These are phyloP conservation scores for Pseudolaguvia tuberculata DNA, from an alignment of 2,113 vertebrate genomes.

Conservation along the genomic window DNA sequence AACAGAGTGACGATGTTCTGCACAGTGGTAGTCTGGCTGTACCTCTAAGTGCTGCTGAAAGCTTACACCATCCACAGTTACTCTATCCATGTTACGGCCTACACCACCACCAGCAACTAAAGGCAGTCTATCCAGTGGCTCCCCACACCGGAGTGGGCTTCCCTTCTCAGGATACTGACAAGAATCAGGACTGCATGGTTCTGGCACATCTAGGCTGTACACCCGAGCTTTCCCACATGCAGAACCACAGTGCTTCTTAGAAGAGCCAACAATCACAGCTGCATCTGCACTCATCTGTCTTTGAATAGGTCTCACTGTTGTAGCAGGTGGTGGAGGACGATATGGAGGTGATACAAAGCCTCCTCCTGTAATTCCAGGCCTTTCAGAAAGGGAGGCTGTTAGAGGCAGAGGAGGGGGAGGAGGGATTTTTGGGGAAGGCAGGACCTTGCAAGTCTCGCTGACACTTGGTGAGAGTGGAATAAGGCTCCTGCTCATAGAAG, in stretches of 20 bases:
- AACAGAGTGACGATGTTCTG: slow-evolving; percentile 97
- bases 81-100: slow-evolving; percentile 54
- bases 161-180: slow-evolving; percentile 90
- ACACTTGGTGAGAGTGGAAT: slow-evolving; percentile 66
- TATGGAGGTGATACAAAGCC: slow-evolving; percentile 88
- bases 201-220: slow-evolving; percentile 92
- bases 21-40: slow-evolving; percentile 94
- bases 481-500: slow-evolving; percentile 66
- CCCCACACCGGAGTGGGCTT: slow-evolving; percentile 84
- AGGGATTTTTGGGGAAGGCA: slow-evolving; percentile 67
- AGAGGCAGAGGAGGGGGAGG: slow-evolving; percentile 70
- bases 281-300: slow-evolving; percentile 95
- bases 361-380: slow-evolving; percentile 74
- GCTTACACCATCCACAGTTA: slow-evolving; percentile 39
- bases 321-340: slow-evolving; percentile 78
- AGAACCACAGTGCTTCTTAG: slow-evolving; percentile 91
- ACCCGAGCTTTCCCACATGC: slow-evolving; percentile 90
- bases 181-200: slow-evolving; percentile 84
- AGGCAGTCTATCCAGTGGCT: slow-evolving; percentile 88
- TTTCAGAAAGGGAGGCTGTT: slow-evolving; percentile 65
- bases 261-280: slow-evolving; percentile 68
- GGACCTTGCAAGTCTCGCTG: slow-evolving; percentile 58
- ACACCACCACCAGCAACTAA: slow-evolving; percentile 76
- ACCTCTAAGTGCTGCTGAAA: slow-evolving; percentile 84
- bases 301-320: slow-evolving; percentile 82